These are phyloP conservation scores for Serrognathus titanus DNA, from an alignment of 2,888 invertebrate genomes.

Conservation along the genomic window DNA sequence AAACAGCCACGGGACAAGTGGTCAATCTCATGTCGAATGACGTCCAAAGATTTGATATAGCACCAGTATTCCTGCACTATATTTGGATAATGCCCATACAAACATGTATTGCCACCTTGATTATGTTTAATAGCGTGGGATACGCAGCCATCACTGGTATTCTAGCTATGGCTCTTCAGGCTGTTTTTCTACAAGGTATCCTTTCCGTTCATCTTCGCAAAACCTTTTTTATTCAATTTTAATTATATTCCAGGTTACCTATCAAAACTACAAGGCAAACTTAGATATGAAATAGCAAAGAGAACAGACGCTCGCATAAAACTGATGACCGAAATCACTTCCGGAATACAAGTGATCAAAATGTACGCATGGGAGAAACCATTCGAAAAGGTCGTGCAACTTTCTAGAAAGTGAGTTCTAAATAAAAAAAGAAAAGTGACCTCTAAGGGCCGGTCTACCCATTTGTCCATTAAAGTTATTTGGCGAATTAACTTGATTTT, in stretches of 20 bases:
- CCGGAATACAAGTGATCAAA: slow-evolving; percentile 72
- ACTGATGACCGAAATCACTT: slow-evolving; percentile 71
- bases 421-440: not conserved
- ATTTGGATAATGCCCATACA: slow-evolving; percentile 79
- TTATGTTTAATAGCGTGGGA: slow-evolving; percentile 57
- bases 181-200: slow-evolving; percentile 53
- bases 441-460: too few species aligned
- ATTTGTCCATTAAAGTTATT: too few species aligned
- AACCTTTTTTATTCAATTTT: not conserved
- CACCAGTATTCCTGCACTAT: slow-evolving; percentile 68
- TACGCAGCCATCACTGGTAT: slow-evolving; percentile 61
- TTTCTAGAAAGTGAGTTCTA: slow-evolving; percentile 56
- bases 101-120: slow-evolving; percentile 59
- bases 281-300: slow-evolving; percentile 50
- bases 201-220: not conserved
- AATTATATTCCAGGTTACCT: slow-evolving; percentile 46
- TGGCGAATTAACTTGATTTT: too few species aligned
- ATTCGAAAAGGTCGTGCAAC: slow-evolving; percentile 60
- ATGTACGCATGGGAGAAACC: slow-evolving; percentile 78
- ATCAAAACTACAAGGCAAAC: slow-evolving; percentile 48
- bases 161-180: slow-evolving; percentile 54
- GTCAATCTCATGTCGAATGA: slow-evolving; percentile 84
- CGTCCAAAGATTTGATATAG: slow-evolving; percentile 75
- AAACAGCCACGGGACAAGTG: slow-evolving; percentile 80
- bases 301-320: slow-evolving; percentile 65